Evolutionary conservation across 2,113 vertebrate genomes (phyloP).

Genomic region (Entosphenus tridentatus): DNA sequence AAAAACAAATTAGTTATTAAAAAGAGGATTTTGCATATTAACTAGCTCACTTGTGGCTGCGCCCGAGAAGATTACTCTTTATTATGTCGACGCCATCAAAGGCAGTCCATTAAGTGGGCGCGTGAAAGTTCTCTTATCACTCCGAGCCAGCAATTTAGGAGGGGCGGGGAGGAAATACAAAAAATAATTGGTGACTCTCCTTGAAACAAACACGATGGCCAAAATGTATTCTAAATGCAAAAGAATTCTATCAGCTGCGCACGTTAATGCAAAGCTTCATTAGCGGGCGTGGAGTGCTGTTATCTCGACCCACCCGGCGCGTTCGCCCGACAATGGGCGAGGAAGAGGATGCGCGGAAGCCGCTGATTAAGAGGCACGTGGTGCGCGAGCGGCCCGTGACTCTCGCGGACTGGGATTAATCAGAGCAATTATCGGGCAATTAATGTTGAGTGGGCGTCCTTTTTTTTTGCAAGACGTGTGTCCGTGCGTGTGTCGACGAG

Average conservation of each 20-base stretch:
- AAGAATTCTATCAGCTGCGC: too few species aligned
- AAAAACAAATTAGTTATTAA: slow-evolving; percentile 7
- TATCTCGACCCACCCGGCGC: too few species aligned
- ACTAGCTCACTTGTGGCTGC: neutral
- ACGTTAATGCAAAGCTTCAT: too few species aligned
- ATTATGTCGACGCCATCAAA: slow-evolving; percentile 7
- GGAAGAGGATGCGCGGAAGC: too few species aligned
- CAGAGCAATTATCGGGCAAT: slow-evolving; percentile 6
- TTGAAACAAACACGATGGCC: slow-evolving; percentile 1
- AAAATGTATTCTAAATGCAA: too few species aligned
- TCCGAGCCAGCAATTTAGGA: slow-evolving; percentile 3
- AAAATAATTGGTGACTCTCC: slow-evolving; percentile 5
- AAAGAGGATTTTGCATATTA: slow-evolving; percentile 6
- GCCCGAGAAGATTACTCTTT: neutral
- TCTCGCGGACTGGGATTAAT: slow-evolving; percentile 4
- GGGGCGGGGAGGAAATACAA: neutral
- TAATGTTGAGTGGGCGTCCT: neutral
- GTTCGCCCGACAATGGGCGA: too few species aligned
- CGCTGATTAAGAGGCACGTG: too few species aligned
- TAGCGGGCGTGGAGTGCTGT: too few species aligned
- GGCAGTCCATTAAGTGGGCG: neutral
- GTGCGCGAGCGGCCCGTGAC: neutral
- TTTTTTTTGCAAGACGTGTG: too few species aligned
- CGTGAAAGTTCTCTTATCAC: slow-evolving; percentile 1
- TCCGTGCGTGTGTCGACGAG: too few species aligned